Percentiles rank a stretch among this genome's conserved stretches.
Evolutionary conservation across 1,140 invertebrate species (phyloP).

Genomic region (Probaryconus sp.): DNA sequence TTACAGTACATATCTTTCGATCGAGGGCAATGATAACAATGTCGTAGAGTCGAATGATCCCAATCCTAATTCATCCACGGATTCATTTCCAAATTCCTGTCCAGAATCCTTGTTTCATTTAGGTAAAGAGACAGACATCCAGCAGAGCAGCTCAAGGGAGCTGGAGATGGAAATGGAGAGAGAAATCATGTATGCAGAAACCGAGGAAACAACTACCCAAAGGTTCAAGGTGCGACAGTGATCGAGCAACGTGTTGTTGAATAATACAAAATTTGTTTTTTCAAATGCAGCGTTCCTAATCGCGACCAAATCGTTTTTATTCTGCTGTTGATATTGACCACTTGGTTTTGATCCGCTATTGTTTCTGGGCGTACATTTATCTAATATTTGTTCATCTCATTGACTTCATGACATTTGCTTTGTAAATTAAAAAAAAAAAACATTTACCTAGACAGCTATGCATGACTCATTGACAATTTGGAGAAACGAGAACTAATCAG

Average conservation of each 20-base stretch:
- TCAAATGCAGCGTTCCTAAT: constrained; percentile 42
- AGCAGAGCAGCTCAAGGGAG: constrained; percentile 64
- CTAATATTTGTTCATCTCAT: constrained; percentile 32
- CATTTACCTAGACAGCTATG: constrained; percentile 13
- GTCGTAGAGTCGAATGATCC: constrained; percentile 41
- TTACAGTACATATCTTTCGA: constrained; percentile 87
- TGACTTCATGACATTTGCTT: constrained; percentile 18
- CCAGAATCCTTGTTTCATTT: constrained; percentile 67
- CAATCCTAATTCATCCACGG: constrained; percentile 49
- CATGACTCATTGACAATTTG: constrained; percentile 28
- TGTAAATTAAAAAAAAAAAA: too few relatives aligned
- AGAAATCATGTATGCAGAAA: constrained; percentile 61
- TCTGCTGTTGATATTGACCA: constrained; percentile 56
- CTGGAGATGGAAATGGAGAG: constrained; percentile 67
- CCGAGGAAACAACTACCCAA: constrained; percentile 61
- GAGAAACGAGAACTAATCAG: too few relatives aligned
- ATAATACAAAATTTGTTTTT: constrained; percentile 45
- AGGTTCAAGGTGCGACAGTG: constrained; percentile 75
- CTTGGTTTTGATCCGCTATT: constrained; percentile 52
- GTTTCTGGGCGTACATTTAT: constrained; percentile 41
- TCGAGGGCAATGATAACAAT: constrained; percentile 64
- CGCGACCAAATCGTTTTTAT: constrained; percentile 49
- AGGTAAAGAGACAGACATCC: constrained; percentile 69
- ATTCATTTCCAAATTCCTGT: constrained; percentile 42
- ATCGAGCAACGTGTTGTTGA: constrained; percentile 63